phyloP scores from a whole-genome alignment of 2,113 vertebrate genomes.

The Larimichthys crocea region DNA sequence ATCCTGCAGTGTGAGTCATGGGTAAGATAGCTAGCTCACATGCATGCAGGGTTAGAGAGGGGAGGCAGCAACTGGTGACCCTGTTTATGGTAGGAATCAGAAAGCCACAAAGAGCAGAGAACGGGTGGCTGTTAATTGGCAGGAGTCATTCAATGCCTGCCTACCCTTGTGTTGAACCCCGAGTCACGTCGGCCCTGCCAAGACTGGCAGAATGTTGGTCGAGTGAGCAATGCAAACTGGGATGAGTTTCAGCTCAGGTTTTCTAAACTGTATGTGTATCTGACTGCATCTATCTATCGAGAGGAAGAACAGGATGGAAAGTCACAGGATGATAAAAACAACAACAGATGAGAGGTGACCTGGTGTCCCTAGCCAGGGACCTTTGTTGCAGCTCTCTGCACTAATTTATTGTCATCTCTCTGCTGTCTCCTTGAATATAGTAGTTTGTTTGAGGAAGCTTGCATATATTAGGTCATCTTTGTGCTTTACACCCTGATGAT shows the following conservation, averaged over 20 bases:
- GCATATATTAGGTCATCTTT: no score
- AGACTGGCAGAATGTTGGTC: conserved; percentile 41
- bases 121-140: conserved; percentile 39
- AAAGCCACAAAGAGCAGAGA: conserved; percentile 48
- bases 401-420: background rate
- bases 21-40: conserved; percentile 25
- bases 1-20: conserved; percentile 29
- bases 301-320: background rate
- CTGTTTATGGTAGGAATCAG: conserved; percentile 35
- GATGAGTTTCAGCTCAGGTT: conserved; percentile 11
- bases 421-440: background rate
- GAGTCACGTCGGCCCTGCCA: conserved; percentile 63
- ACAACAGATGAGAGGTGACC: background rate
- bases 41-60: conserved; percentile 20
- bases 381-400: background rate
- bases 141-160: conserved; percentile 38
- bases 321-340: no score
- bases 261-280: background rate
- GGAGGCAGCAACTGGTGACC: conserved; percentile 57
- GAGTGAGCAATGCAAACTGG: conserved; percentile 21
- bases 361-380: background rate
- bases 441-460: no score
- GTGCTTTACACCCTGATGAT: no score
- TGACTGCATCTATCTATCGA: background rate
- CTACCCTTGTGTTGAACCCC: conserved; percentile 72